These are phyloP conservation scores for Dreissena polymorpha DNA, from an alignment of 1,140 invertebrate genomes.

Conservation along the genomic window DNA sequence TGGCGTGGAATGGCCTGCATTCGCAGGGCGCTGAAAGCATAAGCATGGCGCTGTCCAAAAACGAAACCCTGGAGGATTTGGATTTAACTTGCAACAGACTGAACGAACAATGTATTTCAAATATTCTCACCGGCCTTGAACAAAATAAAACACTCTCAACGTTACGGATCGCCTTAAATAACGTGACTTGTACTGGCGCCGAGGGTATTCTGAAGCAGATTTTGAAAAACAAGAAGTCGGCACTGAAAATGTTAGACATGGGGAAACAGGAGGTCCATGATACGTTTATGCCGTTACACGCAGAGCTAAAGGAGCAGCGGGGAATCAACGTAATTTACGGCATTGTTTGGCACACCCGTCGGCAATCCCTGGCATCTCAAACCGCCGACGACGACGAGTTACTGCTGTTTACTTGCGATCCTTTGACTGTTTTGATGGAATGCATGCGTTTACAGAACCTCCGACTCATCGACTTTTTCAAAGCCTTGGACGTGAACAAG, in stretches of 20 bases:
- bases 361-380: not conserved
- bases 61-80: conserved; percentile 53
- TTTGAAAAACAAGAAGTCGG: conserved; percentile 14
- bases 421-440: conserved; percentile 46
- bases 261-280: conserved; percentile 43
- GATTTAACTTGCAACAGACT: conserved; percentile 65
- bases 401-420: conserved; percentile 25
- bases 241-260: conserved; percentile 21
- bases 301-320: conserved; percentile 7
- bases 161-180: conserved; percentile 34
- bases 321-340: conserved; percentile 32
- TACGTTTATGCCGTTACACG: conserved; percentile 13
- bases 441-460: conserved; percentile 39
- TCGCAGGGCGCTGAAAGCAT: conserved; percentile 58
- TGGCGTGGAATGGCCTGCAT: conserved; percentile 68
- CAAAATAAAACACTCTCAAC: conserved; percentile 57
- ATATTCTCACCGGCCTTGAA: conserved; percentile 60
- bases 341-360: not conserved
- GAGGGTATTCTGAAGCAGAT: conserved; percentile 20
- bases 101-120: conserved; percentile 48
- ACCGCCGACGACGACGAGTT: conserved; percentile 13
- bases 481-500: conserved; percentile 30
- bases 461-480: conserved; percentile 44
- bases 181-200: conserved; percentile 24
- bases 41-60: conserved; percentile 53